These are phyloP conservation scores for Ceratina japonica DNA, from an alignment of 1,140 invertebrate species.

Conservation along the genomic window DNA sequence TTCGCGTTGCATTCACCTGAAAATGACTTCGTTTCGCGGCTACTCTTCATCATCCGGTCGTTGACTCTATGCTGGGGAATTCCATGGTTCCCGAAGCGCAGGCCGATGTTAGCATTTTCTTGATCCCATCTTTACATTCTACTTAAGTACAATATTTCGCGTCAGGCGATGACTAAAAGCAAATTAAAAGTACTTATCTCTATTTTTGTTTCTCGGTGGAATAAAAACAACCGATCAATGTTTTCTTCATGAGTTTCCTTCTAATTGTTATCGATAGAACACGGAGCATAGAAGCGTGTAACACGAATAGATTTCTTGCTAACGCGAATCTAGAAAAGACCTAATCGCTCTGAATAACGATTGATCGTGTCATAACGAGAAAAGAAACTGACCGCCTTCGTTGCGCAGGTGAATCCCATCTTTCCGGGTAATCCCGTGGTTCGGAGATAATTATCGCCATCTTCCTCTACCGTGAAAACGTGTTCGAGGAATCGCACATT, in stretches of 20 bases:
- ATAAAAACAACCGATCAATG: too few species aligned
- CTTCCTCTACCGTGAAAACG: too few species aligned
- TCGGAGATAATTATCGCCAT: background rate
- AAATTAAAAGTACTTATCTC: too few species aligned
- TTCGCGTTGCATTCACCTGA: background rate
- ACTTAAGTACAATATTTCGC: too few species aligned
- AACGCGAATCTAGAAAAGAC: too few species aligned
- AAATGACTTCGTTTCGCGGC: background rate
- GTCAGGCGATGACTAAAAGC: too few species aligned
- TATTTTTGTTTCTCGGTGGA: too few species aligned
- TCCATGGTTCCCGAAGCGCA: background rate
- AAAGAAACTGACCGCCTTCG: background rate
- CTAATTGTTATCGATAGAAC: too few species aligned
- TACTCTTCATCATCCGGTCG: background rate
- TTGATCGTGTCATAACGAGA: background rate
- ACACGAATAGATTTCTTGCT: too few species aligned
- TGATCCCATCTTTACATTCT: too few species aligned
- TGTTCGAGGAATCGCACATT: constrained; percentile 1
- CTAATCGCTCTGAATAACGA: background rate
- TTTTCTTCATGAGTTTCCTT: too few species aligned
- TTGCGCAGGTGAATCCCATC: background rate
- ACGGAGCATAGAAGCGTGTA: too few species aligned
- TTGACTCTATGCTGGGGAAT: background rate
- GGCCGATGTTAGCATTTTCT: background rate
- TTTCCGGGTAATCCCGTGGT: background rate